Evolutionary conservation across 2,888 invertebrate genomes (phyloP).

Genomic region (Hypolimnas misippus): DNA sequence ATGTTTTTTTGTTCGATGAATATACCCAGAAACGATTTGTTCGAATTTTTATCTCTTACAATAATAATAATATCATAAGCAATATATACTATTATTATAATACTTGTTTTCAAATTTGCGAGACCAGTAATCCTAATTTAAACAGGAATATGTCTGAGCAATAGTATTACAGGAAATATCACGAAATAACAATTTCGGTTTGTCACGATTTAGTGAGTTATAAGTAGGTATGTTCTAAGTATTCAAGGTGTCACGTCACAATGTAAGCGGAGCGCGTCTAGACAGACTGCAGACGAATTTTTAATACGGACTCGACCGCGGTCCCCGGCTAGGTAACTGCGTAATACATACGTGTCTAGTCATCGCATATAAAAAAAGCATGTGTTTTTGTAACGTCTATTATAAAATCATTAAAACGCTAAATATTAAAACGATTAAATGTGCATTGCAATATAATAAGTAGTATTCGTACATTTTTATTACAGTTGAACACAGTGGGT

Average conservation of each 20-base stretch:
- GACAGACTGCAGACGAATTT: slow-evolving; percentile 78
- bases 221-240: slow-evolving; percentile 46
- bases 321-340: slow-evolving; percentile 41
- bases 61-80: not conserved
- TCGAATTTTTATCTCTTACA: no score
- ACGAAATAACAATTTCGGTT: slow-evolving; percentile 29
- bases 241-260: slow-evolving; percentile 62
- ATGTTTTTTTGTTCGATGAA: no score
- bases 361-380: slow-evolving; percentile 25
- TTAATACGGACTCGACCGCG: slow-evolving; percentile 56
- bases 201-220: slow-evolving; percentile 20
- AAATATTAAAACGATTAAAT: not conserved
- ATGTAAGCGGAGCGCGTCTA: slow-evolving; percentile 69
- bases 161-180: slow-evolving; percentile 27
- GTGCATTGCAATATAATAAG: slow-evolving; percentile 3
- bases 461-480: not conserved
- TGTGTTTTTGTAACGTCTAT: slow-evolving; percentile 25
- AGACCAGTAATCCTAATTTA: not conserved
- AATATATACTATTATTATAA: not conserved
- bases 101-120: not conserved
- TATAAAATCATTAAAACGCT: slow-evolving; percentile 20
- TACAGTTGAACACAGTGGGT: not conserved
- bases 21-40: no score
- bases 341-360: slow-evolving; percentile 33
- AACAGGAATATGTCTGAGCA: not conserved